Evolutionary conservation across 1,140 invertebrate genomes (phyloP).

Genomic region (Antheraea pernyi): DNA sequence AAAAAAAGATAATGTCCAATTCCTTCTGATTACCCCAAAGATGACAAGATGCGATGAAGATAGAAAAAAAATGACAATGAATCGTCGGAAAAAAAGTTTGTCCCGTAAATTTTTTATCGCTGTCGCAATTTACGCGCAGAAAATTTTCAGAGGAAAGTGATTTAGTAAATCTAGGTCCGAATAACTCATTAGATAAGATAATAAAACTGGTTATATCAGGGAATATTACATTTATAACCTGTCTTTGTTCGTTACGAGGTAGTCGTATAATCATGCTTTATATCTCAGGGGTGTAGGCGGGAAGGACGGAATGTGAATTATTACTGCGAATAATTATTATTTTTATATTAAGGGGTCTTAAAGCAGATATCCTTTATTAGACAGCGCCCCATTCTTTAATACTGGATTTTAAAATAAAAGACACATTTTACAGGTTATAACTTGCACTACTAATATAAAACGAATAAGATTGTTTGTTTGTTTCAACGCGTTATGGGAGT

Average conservation of each 20-base stretch:
- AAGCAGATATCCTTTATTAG: background rate
- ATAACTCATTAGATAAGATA: slow-evolving; percentile 25
- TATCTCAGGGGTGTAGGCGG: background rate
- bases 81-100: background rate
- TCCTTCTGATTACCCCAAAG: too few relatives aligned
- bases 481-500: too few relatives aligned
- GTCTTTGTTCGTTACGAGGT: background rate
- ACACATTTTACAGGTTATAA: too few relatives aligned
- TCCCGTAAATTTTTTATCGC: background rate
- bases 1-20: too few relatives aligned
- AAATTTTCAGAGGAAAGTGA: background rate
- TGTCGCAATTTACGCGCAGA: background rate
- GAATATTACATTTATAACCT: slow-evolving; percentile 2
- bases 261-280: slow-evolving; percentile 1
- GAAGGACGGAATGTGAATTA: background rate
- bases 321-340: too few relatives aligned
- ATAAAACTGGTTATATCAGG: background rate
- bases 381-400: too few relatives aligned
- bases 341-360: too few relatives aligned
- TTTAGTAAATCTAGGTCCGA: background rate
- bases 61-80: background rate
- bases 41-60: too few relatives aligned
- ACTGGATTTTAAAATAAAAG: too few relatives aligned
- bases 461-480: too few relatives aligned
- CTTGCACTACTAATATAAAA: too few relatives aligned